Conservation (phyloP, 2,888 invertebrate species). For the Cosmia trapezina region DNA sequence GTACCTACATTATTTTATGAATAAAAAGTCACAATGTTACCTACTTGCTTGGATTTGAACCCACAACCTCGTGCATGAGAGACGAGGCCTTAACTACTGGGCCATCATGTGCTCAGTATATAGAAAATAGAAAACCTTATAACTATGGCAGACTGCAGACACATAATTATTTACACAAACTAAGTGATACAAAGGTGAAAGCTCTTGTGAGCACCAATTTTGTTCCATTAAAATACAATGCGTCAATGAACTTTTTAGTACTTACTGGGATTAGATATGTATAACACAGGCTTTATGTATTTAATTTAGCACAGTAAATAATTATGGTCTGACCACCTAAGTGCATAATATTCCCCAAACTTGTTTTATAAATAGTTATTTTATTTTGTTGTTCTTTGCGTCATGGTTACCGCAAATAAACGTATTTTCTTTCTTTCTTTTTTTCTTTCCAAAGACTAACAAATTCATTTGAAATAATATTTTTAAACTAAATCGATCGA, state of each 20-base stretch:
- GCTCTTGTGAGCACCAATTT: background rate
- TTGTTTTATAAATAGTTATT: too few species aligned
- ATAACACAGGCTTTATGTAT: background rate
- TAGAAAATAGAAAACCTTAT: background rate
- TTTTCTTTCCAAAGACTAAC: slow-evolving; percentile 12
- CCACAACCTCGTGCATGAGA: too few species aligned
- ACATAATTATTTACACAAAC: background rate
- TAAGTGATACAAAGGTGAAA: background rate
- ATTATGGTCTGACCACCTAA: background rate
- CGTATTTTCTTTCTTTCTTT: too few species aligned
- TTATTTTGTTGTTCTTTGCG: too few species aligned
- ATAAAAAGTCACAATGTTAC: too few species aligned
- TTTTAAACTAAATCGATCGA: slow-evolving; percentile 41
- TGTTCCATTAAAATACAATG: background rate
- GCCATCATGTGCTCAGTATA: background rate
- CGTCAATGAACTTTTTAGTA: background rate
- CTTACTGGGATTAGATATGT: background rate
- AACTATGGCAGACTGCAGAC: too few species aligned
- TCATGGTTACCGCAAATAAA: too few species aligned
- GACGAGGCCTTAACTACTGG: too few species aligned
- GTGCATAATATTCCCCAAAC: too few species aligned
- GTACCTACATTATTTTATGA: too few species aligned
- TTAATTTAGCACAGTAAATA: background rate
- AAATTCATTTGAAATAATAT: background rate
- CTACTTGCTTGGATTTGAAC: too few species aligned